These are phyloP conservation scores for Agonum fuliginosum DNA, from an alignment of 2,888 invertebrate species.

Conservation along the genomic window DNA sequence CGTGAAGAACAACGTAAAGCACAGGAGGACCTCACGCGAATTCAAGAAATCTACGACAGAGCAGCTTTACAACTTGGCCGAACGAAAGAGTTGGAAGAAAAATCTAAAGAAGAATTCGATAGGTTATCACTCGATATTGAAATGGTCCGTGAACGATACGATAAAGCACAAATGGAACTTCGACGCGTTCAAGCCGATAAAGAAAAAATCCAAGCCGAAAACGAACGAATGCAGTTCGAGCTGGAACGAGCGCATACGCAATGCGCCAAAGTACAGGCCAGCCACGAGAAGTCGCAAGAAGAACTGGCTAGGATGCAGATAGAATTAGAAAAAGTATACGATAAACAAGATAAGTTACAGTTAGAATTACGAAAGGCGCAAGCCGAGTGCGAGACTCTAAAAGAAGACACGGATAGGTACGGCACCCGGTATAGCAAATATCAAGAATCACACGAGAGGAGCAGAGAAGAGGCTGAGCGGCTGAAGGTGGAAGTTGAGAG, in stretches of 20 bases:
- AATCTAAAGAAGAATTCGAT: slow-evolving; percentile 89
- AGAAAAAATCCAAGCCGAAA: slow-evolving; percentile 89
- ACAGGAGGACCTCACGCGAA: slow-evolving; percentile 88
- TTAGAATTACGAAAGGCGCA: slow-evolving; percentile 88
- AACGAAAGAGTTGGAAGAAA: slow-evolving; percentile 93
- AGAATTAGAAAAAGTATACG: slow-evolving; percentile 92
- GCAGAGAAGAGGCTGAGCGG: slow-evolving; percentile 85
- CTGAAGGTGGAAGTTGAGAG: slow-evolving; percentile 88
- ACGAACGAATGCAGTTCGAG: slow-evolving; percentile 89
- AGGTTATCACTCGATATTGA: slow-evolving; percentile 86
- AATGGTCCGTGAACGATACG: slow-evolving; percentile 91
- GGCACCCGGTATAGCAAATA: slow-evolving; percentile 84
- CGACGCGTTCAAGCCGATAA: slow-evolving; percentile 88
- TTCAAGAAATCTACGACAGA: slow-evolving; percentile 93
- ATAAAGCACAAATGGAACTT: slow-evolving; percentile 90
- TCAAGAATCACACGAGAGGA: slow-evolving; percentile 80
- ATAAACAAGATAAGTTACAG: slow-evolving; percentile 91
- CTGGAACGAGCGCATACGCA: slow-evolving; percentile 91
- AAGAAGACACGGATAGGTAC: slow-evolving; percentile 86
- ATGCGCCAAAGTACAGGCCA: slow-evolving; percentile 87
- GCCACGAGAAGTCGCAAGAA: slow-evolving; percentile 92
- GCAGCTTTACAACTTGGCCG: slow-evolving; percentile 89
- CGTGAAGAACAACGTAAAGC: slow-evolving; percentile 90
- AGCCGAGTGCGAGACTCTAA: slow-evolving; percentile 84
- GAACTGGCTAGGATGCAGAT: slow-evolving; percentile 90